Conservation (phyloP, 2,888 invertebrate genomes). For the Tyria jacobaeae region DNA sequence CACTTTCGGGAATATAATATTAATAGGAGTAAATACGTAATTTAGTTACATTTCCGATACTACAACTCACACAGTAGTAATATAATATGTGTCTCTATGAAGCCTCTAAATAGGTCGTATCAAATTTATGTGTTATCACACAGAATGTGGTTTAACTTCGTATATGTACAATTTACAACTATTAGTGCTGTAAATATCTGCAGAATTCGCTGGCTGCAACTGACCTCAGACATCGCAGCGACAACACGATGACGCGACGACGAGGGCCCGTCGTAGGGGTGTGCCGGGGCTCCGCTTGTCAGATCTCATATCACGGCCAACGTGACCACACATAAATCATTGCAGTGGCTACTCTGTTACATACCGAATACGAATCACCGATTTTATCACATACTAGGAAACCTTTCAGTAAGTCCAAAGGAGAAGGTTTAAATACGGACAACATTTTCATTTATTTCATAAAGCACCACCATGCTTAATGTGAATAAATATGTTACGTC, state of each 20-base stretch:
- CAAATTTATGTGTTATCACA: conserved; percentile 55
- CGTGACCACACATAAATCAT: conserved; percentile 73
- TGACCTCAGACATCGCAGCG: conserved; percentile 48
- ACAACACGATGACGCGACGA: conserved; percentile 20
- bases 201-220: conserved; percentile 43
- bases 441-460: conserved; percentile 84
- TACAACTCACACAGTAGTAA: conserved; percentile 19
- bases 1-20: conserved; percentile 22
- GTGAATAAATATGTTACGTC: no score
- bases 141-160: conserved; percentile 57
- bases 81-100: conserved; percentile 34
- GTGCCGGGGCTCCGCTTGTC: conserved; percentile 35
- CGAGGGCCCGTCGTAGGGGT: conserved; percentile 20
- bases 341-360: conserved; percentile 52
- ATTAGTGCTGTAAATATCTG: conserved; percentile 61
- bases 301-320: conserved; percentile 49
- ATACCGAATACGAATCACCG: conserved; percentile 69
- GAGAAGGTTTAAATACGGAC: conserved; percentile 82
- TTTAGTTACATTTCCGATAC: conserved; percentile 17
- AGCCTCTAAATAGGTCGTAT: conserved; percentile 35
- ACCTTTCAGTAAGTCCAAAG: conserved; percentile 75
- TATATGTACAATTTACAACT: conserved; percentile 58
- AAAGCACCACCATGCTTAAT: conserved; percentile 65
- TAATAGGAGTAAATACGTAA: conserved; percentile 17
- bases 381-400: conserved; percentile 84